phyloP scores from a whole-genome alignment of 2,797 vertebrate species.

The Chaetophractus vellerosus region DNA sequence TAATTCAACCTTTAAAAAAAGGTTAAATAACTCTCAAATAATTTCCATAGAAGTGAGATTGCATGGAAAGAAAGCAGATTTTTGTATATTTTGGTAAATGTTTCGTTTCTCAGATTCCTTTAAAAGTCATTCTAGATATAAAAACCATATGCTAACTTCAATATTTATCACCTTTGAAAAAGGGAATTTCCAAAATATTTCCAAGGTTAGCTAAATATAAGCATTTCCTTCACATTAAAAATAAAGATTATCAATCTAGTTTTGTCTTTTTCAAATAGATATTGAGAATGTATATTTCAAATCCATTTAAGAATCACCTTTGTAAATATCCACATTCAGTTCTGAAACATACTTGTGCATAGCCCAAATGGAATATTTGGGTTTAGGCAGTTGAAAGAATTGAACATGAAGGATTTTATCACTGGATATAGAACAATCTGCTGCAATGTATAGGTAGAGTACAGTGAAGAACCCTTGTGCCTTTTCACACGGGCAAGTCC shows the following conservation, averaged over 20 bases:
- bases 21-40: not conserved
- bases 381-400: not conserved
- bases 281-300: not conserved
- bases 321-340: not conserved
- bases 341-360: not conserved
- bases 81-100: not conserved
- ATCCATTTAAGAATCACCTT: not conserved
- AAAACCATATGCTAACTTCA: not conserved
- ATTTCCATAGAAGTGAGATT: conserved; percentile 11
- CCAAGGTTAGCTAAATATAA: not conserved
- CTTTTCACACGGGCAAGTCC: not conserved
- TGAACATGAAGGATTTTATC: not conserved
- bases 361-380: not conserved
- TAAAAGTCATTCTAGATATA: not conserved
- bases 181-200: not conserved
- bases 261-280: not conserved
- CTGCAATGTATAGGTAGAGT: not conserved
- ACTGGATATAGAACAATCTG: not conserved
- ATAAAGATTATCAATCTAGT: not conserved
- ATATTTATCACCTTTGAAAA: not conserved
- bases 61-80: not conserved
- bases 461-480: not conserved
- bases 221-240: not conserved
- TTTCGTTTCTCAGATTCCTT: not conserved
- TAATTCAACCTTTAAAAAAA: not conserved